These are phyloP conservation scores for Rhadinocentrus ornatus DNA, from an alignment of 2,797 vertebrate species.

Conservation along the genomic window DNA sequence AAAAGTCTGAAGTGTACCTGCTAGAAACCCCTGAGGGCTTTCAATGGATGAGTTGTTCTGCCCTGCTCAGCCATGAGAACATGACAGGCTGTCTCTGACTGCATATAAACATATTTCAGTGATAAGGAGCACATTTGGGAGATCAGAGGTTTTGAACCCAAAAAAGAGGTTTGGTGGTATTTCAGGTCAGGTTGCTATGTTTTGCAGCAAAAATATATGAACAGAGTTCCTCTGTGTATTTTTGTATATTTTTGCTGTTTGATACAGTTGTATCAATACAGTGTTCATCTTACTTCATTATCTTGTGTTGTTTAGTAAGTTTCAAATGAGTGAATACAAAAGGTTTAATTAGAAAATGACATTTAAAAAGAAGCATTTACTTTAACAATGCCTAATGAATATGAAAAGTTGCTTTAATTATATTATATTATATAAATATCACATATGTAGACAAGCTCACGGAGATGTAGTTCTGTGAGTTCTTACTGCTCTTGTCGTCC, in stretches of 20 bases:
- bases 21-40: slow-evolving; percentile 32
- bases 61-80: slow-evolving; percentile 50
- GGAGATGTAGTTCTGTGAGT: slow-evolving; percentile 1
- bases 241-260: neutral
- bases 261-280: slow-evolving; percentile 20
- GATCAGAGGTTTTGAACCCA: slow-evolving; percentile 32
- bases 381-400: slow-evolving; percentile 43
- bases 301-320: slow-evolving; percentile 51
- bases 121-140: slow-evolving; percentile 16
- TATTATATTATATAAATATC: slow-evolving; percentile 58
- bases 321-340: slow-evolving; percentile 61
- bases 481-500: slow-evolving; percentile 29
- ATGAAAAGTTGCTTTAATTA: slow-evolving; percentile 68
- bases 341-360: slow-evolving; percentile 63
- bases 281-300: slow-evolving; percentile 42
- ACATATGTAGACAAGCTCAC: slow-evolving; percentile 17
- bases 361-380: slow-evolving; percentile 16
- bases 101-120: slow-evolving; percentile 35
- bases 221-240: slow-evolving; percentile 10
- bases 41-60: slow-evolving; percentile 40
- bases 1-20: slow-evolving; percentile 50
- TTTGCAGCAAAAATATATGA: slow-evolving; percentile 13
- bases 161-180: neutral
- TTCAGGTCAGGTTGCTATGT: slow-evolving; percentile 6
- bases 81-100: slow-evolving; percentile 38